Percentiles rank a stretch among this genome's conserved stretches.
phyloP scores from a whole-genome alignment of 2,888 invertebrate genomes.

The Cantharis rufa region DNA sequence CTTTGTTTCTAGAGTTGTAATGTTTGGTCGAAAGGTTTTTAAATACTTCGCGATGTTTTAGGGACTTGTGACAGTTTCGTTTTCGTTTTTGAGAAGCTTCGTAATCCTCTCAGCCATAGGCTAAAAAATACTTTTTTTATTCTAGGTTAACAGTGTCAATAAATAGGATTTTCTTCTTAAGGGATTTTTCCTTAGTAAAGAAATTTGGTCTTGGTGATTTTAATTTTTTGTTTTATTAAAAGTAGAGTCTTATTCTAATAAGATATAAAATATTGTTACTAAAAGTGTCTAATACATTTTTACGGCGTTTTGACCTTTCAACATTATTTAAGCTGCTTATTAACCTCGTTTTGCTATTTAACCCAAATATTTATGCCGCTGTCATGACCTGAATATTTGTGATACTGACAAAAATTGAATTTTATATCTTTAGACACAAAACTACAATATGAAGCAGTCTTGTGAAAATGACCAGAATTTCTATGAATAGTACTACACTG shows the following conservation, averaged over 20 bases:
- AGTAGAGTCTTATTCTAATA: no score
- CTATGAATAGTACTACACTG: background rate
- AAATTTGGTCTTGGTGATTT: background rate
- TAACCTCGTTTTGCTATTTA: background rate
- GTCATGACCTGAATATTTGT: background rate
- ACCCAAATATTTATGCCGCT: background rate
- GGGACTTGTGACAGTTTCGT: constrained; percentile 10
- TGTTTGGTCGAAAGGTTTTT: constrained; percentile 24
- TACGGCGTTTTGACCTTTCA: background rate
- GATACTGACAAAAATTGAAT: background rate
- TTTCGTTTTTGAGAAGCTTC: constrained; percentile 1
- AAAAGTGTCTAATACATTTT: background rate
- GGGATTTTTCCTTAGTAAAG: background rate
- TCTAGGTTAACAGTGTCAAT: background rate
- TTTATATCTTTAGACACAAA: background rate
- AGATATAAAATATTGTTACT: background rate
- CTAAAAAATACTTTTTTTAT: background rate
- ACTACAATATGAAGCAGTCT: background rate
- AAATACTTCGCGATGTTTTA: constrained; percentile 22
- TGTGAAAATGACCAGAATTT: background rate
- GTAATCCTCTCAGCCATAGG: background rate
- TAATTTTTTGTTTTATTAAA: background rate
- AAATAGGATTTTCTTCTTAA: background rate
- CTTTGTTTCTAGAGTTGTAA: constrained; percentile 29
- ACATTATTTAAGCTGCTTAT: background rate